These are phyloP conservation scores for Sipha maydis DNA, from an alignment of 2,888 invertebrate species.

Conservation along the genomic window DNA sequence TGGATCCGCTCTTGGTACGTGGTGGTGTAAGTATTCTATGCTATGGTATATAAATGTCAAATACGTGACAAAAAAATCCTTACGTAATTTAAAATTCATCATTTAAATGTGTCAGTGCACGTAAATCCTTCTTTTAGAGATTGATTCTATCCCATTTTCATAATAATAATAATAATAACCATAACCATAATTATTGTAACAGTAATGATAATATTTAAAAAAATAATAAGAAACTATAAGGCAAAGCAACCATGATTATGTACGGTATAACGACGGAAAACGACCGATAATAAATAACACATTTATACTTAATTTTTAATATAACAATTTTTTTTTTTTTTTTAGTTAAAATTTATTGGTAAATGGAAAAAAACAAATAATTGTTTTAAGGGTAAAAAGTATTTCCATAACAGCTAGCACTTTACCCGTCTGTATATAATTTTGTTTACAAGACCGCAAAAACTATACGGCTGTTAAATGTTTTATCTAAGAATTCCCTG, in stretches of 20 bases:
- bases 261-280: background rate
- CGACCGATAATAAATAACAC: background rate
- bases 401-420: slow-evolving; percentile 14
- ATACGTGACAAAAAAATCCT: slow-evolving; percentile 31
- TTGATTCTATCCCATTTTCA: slow-evolving; percentile 13
- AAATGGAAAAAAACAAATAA: slow-evolving; percentile 9
- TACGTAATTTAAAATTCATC: slow-evolving; percentile 28
- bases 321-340: slow-evolving; percentile 22
- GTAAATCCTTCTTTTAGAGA: background rate
- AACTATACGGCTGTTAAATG: slow-evolving; percentile 24
- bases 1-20: too few relatives aligned
- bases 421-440: background rate
- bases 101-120: slow-evolving; percentile 18
- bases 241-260: slow-evolving; percentile 8
- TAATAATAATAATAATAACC: background rate
- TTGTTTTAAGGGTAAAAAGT: background rate
- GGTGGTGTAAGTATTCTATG: background rate
- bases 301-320: background rate
- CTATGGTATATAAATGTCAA: slow-evolving; percentile 2
- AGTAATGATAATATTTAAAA: background rate
- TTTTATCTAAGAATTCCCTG: slow-evolving; percentile 4
- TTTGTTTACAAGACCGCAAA: too few relatives aligned
- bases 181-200: background rate
- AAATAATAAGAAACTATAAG: background rate
- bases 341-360: background rate